A percentile compares a stretch with the other conserved stretches of the same genome.
phyloP scores from a whole-genome alignment of 2,888 invertebrate species.

The Blera fallax region DNA sequence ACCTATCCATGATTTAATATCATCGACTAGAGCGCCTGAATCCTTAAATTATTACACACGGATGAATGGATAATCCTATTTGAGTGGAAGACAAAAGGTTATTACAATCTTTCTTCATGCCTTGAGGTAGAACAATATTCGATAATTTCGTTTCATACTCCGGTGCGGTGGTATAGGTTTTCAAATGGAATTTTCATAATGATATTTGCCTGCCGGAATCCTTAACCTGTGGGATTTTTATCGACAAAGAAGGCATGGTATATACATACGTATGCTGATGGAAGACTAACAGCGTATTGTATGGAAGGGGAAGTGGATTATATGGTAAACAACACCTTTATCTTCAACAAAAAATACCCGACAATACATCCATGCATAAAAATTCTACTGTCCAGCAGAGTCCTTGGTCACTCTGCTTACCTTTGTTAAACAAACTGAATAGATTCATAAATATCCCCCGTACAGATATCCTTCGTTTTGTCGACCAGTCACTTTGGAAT shows the following conservation, averaged over 20 bases:
- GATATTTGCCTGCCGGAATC: slow-evolving; percentile 52
- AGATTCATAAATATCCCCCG: neutral
- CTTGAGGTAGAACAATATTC: slow-evolving; percentile 69
- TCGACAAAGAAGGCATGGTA: neutral
- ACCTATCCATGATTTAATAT: slow-evolving; percentile 67
- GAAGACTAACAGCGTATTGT: no score
- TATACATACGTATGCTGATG: no score
- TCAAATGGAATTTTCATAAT: slow-evolving; percentile 50
- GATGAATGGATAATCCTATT: slow-evolving; percentile 69
- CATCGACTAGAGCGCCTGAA: slow-evolving; percentile 49
- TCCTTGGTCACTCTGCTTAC: slow-evolving; percentile 9
- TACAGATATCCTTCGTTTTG: slow-evolving; percentile 23
- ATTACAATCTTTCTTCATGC: slow-evolving; percentile 63
- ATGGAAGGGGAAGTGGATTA: no score
- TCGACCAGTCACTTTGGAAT: slow-evolving; percentile 47
- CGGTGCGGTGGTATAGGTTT: slow-evolving; percentile 20
- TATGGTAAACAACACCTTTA: neutral
- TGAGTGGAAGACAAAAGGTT: slow-evolving; percentile 71
- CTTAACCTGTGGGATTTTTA: slow-evolving; percentile 55
- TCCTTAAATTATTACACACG: slow-evolving; percentile 69
- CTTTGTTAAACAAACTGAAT: slow-evolving; percentile 31
- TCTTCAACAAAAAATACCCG: no score
- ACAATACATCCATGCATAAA: no score
- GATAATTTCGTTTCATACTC: slow-evolving; percentile 57
- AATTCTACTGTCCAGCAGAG: neutral